Percentiles rank a stretch among this genome's conserved stretches.
These are phyloP conservation scores for Brachyhypopomus gauderio DNA, from an alignment of 2,113 vertebrate species.

Conservation along the genomic window DNA sequence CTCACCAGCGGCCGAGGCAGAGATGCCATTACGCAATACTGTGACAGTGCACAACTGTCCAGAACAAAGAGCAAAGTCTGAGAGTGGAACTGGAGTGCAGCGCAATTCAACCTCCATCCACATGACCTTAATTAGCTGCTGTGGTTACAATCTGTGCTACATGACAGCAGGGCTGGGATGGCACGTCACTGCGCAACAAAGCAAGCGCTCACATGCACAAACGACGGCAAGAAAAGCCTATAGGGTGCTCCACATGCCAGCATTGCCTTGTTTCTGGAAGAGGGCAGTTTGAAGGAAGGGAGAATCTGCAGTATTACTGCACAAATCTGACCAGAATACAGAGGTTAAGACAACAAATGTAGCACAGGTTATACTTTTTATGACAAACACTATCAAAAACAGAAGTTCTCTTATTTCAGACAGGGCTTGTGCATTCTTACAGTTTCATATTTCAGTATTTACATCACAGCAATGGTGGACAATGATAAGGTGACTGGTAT, in stretches of 20 bases:
- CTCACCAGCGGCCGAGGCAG: too few species aligned
- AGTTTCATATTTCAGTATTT: too few species aligned
- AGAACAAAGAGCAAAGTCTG: not conserved
- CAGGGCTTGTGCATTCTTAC: not conserved
- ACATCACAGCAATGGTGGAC: too few species aligned
- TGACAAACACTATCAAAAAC: not conserved
- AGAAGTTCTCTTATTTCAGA: not conserved
- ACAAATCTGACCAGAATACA: not conserved
- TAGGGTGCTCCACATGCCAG: not conserved
- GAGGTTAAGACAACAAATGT: not conserved
- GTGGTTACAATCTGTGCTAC: not conserved
- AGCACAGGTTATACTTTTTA: not conserved
- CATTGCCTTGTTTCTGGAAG: not conserved
- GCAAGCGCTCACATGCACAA: not conserved
- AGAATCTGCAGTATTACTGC: not conserved
- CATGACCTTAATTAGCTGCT: not conserved
- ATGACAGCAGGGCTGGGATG: not conserved
- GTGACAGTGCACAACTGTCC: not conserved
- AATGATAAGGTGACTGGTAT: too few species aligned
- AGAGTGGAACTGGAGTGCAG: not conserved
- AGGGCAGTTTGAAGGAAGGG: not conserved
- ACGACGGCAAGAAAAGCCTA: not conserved
- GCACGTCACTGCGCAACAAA: not conserved
- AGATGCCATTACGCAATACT: not conserved
- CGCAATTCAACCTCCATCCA: not conserved